phyloP scores from a whole-genome alignment of 92 coral and sea anemone species.

The Nematostella vectensis region DNA sequence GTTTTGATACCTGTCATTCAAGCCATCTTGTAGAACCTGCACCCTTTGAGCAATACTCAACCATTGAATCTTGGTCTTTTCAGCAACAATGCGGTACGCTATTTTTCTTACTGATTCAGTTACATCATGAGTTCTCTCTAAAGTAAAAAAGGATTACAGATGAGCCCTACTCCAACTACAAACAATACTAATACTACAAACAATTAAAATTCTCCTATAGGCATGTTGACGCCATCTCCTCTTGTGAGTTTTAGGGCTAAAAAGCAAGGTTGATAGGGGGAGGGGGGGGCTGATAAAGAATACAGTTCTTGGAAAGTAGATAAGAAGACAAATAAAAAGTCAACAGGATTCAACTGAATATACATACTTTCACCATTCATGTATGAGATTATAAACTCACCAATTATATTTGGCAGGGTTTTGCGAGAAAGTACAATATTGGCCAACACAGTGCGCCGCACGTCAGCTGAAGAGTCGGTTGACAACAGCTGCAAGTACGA shows the following conservation, averaged over 20 bases:
- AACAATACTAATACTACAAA: too few species aligned
- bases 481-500: slow-evolving; percentile 60
- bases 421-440: slow-evolving; percentile 57
- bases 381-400: slow-evolving; percentile 39
- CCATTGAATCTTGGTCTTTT: slow-evolving; percentile 69
- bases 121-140: slow-evolving; percentile 86
- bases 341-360: too few species aligned
- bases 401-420: slow-evolving; percentile 62
- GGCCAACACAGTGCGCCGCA: slow-evolving; percentile 61
- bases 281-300: neutral
- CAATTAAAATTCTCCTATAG: too few species aligned
- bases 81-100: slow-evolving; percentile 68
- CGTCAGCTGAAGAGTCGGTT: slow-evolving; percentile 73
- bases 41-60: slow-evolving; percentile 87
- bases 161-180: too few species aligned
- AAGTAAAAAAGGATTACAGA: too few species aligned
- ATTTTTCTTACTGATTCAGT: slow-evolving; percentile 69
- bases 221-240: neutral
- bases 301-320: too few species aligned
- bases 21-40: slow-evolving; percentile 73
- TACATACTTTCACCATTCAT: too few species aligned
- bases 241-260: too few species aligned
- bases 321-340: too few species aligned
- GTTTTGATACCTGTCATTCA: slow-evolving; percentile 78
- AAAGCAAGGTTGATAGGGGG: neutral